Percentiles rank a stretch among this genome's conserved stretches.
Conservation (phyloP, 2,113 vertebrate genomes). For the Indri indri region DNA sequence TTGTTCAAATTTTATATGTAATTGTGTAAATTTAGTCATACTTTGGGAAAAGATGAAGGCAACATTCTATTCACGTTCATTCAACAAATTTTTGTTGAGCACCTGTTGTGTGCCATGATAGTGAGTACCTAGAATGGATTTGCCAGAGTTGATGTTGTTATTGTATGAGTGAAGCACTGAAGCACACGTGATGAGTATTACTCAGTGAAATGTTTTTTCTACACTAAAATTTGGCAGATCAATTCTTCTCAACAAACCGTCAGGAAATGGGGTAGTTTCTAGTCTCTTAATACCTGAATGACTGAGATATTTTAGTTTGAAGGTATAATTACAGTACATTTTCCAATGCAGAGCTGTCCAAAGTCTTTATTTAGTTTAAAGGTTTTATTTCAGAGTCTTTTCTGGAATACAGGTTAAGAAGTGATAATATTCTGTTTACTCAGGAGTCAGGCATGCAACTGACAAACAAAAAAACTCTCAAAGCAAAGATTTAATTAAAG, state of each 20-base stretch:
- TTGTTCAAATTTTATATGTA: background rate
- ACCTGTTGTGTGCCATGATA: background rate
- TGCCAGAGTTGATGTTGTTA: background rate
- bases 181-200: background rate
- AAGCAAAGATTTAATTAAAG: background rate
- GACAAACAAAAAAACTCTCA: background rate
- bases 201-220: background rate
- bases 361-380: slow-evolving; percentile 20
- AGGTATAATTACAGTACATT: background rate
- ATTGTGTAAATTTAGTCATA: background rate
- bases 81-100: background rate
- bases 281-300: background rate
- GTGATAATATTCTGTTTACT: background rate
- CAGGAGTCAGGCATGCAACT: background rate
- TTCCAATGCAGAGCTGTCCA: background rate
- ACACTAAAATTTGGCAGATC: background rate
- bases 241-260: background rate
- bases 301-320: background rate
- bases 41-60: background rate
- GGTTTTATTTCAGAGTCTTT: slow-evolving; percentile 21
- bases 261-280: background rate
- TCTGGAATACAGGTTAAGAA: slow-evolving; percentile 11
- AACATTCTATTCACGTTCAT: background rate
- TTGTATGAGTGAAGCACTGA: background rate
- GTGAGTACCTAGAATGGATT: background rate